Base-by-base conservation (phyloP, 2,113 vertebrate species). In the Amblyornis subalaris region DNA sequence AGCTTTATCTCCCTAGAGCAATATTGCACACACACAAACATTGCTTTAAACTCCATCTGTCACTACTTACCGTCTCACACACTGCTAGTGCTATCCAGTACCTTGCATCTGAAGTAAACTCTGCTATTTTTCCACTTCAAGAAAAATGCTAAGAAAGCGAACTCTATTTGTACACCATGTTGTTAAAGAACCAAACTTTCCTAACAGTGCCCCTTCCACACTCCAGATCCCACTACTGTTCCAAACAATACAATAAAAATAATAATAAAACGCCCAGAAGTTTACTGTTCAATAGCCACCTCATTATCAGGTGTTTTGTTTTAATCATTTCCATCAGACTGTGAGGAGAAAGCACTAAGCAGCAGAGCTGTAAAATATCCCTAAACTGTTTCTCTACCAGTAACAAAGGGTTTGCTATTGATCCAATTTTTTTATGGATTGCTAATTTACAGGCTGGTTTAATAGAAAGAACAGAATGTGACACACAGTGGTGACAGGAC, bases 101-200 rank as follows among this genome's bases (percentile, higher is more conserved):
- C 14, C 35, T 60, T 51, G 47, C 26, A 80, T 64, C 64, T 71
- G 67, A 83, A 96, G 92, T 36, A 83, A 71, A 66, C 20, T 58
- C 81, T 45, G n/a, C 44, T 67, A 36, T 48, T 71, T 92, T 94
- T 93, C 48, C 61, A 81, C 65, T 82, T 86, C 17, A 80, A 40
- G 72, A 73, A 88, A 85, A 55, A 73, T 86, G 35, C 26, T 70
- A 57, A 74, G 71, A 58, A 79, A 79, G 51, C 35, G 47, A 88
- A 51, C 4, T 73, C 38, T 62, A 61, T 72, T 78, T 79, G 62
- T 48, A 65, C 31, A 83, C 14, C 0, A 0, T 54, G 67, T 67
- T 90, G 71, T 85, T 88, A 85, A 26, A 96, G 82, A 93, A 94
- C 91, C n/a, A 88, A 81, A 69, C 25, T 88, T 91, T 82, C 19